A percentile compares a stretch with the other conserved stretches of the same genome.
Conservation (phyloP, 2,113 vertebrate species). For the Columbina picui region DNA sequence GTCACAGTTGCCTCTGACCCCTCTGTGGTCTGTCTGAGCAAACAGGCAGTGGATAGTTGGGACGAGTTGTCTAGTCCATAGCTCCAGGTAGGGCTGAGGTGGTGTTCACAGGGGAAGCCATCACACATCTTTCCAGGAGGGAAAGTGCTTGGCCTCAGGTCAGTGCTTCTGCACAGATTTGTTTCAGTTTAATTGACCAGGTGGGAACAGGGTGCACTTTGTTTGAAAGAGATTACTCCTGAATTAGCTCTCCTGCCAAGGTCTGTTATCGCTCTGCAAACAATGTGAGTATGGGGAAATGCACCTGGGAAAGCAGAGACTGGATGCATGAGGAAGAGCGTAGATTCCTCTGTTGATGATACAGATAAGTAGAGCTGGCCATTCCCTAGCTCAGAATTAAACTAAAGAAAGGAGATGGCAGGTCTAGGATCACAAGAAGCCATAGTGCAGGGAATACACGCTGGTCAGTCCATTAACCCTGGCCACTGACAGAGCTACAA, state of each 20-base stretch:
- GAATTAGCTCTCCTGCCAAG: constrained; percentile 61
- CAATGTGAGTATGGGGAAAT: constrained; percentile 62
- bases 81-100: neutral
- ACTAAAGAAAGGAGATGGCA: neutral
- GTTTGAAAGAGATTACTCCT: constrained; percentile 46
- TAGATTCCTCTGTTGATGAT: constrained; percentile 40
- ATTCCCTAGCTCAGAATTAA: neutral
- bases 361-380: constrained; percentile 40
- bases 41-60: neutral
- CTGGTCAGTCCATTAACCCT: neutral
- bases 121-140: constrained; percentile 1
- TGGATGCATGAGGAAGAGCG: constrained; percentile 35
- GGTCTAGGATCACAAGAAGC: neutral
- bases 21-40: neutral
- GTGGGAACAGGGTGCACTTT: constrained; percentile 58
- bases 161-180: constrained; percentile 56
- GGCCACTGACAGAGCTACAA: neutral
- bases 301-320: constrained; percentile 43
- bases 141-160: constrained; percentile 44
- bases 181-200: constrained; percentile 63
- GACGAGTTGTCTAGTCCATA: neutral
- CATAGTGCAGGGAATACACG: neutral
- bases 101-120: neutral
- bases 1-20: neutral
- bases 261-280: constrained; percentile 62